A percentile compares a stretch with the other conserved stretches of the same genome.
Conservation (phyloP, 2,888 invertebrate genomes). For the Onthophagus sagittarius region DNA sequence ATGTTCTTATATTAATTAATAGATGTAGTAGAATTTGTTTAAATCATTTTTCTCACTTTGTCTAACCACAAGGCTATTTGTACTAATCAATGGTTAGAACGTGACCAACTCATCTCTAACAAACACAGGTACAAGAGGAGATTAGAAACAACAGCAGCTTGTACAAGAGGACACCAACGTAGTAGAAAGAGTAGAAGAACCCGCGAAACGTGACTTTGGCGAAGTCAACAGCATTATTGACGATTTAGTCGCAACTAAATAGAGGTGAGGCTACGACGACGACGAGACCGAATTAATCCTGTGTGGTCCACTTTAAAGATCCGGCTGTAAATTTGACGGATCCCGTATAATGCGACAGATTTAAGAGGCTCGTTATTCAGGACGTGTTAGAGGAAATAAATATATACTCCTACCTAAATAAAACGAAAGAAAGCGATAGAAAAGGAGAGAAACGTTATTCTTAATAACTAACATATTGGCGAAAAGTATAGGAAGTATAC, state of each 20-base stretch:
- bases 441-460: background rate
- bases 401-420: background rate
- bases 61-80: background rate
- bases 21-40: background rate
- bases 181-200: background rate
- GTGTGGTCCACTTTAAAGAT: background rate
- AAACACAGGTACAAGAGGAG: background rate
- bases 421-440: background rate
- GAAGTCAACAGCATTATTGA: background rate
- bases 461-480: background rate
- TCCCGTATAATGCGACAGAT: background rate
- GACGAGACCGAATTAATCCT: background rate
- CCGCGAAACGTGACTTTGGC: background rate
- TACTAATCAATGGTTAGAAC: background rate
- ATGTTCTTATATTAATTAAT: background rate
- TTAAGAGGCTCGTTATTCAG: background rate
- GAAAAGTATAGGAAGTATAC: background rate
- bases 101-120: background rate
- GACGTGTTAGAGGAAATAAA: background rate
- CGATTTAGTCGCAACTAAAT: background rate
- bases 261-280: background rate
- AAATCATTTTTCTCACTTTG: background rate
- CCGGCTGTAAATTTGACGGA: background rate
- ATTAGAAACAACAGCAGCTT: background rate
- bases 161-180: background rate